These are phyloP conservation scores for Rotaria macrura DNA, from an alignment of 2,888 invertebrate species.

Conservation along the genomic window DNA sequence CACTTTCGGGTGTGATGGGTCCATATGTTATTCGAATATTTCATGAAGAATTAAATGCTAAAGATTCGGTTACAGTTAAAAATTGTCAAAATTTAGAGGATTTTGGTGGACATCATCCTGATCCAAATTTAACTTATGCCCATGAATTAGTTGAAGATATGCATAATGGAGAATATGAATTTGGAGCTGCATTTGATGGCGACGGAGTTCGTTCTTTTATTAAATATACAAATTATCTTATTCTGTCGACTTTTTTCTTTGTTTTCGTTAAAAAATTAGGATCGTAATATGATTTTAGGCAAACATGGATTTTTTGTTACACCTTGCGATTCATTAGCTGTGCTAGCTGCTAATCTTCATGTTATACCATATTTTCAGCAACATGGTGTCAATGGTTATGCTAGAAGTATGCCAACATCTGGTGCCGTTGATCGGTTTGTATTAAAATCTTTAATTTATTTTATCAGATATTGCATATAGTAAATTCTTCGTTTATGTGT, in stretches of 20 bases:
- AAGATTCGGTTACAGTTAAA: slow-evolving; percentile 59
- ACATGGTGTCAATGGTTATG: slow-evolving; percentile 75
- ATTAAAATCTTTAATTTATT: not conserved
- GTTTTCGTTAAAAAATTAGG: slow-evolving; percentile 51
- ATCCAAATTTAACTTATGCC: slow-evolving; percentile 87
- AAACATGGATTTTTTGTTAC: slow-evolving; percentile 89
- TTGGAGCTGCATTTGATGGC: slow-evolving; percentile 96
- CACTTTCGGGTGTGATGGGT: slow-evolving; percentile 64
- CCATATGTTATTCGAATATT: slow-evolving; percentile 83
- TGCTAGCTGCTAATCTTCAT: slow-evolving; percentile 75
- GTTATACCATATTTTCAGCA: slow-evolving; percentile 85
- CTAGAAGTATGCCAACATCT: slow-evolving; percentile 94
- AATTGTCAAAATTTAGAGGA: slow-evolving; percentile 74
- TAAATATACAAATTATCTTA: too few species aligned
- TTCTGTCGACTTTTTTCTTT: too few species aligned
- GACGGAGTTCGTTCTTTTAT: slow-evolving; percentile 59
- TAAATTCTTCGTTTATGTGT: too few species aligned
- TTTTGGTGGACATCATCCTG: slow-evolving; percentile 72
- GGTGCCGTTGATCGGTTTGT: slow-evolving; percentile 71
- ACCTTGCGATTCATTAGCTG: slow-evolving; percentile 88
- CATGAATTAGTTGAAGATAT: slow-evolving; percentile 65
- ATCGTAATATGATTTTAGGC: slow-evolving; percentile 94
- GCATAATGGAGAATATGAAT: slow-evolving; percentile 58
- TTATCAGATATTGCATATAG: too few species aligned
- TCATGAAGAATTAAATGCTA: slow-evolving; percentile 69